phyloP scores from a whole-genome alignment of 2,888 invertebrate species.

The Linyphia triangularis region DNA sequence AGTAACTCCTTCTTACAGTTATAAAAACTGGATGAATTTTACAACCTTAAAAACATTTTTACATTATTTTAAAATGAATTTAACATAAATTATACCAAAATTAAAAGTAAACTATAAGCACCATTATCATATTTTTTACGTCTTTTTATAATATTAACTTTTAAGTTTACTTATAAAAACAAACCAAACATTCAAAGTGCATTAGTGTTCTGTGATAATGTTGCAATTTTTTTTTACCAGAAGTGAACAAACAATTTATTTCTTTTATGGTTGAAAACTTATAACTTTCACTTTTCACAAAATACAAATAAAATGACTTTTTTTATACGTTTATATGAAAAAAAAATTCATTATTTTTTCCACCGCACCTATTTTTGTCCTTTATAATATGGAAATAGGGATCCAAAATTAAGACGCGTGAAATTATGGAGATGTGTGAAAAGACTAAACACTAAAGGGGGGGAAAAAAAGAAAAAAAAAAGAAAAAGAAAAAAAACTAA shows the following conservation, averaged over 20 bases:
- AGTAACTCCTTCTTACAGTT: no score
- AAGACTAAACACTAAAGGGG: slow-evolving; percentile 1
- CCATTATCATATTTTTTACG: no score
- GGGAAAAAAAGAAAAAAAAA: no score
- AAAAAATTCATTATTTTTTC: not conserved
- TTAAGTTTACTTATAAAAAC: not conserved
- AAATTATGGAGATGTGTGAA: not conserved
- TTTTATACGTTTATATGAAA: not conserved
- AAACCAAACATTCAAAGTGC: not conserved
- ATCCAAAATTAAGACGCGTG: not conserved
- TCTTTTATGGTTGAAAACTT: no score
- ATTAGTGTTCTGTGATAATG: not conserved
- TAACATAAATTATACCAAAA: no score
- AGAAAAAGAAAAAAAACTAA: no score
- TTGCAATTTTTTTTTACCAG: not conserved
- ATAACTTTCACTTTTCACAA: no score
- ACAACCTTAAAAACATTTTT: no score
- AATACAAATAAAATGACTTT: not conserved
- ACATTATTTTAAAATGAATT: no score
- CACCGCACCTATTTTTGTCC: not conserved
- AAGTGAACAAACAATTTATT: not conserved
- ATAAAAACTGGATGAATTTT: no score
- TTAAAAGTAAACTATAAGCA: no score
- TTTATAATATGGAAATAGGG: not conserved
- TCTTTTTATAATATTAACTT: not conserved